Conservation (phyloP, 2,888 invertebrate genomes). For the Diarsia dahlii region DNA sequence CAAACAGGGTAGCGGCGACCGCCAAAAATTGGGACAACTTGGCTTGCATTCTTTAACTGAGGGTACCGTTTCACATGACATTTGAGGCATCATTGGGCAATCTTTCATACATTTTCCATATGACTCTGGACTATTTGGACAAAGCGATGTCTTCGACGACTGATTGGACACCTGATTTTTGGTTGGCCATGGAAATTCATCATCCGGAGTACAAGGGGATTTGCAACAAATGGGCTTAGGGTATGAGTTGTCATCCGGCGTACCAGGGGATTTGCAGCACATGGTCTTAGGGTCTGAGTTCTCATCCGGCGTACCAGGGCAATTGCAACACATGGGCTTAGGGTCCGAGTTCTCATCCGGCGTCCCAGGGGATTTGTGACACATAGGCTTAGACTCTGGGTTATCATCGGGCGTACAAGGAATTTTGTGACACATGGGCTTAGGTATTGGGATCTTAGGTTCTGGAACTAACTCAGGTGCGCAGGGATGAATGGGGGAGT, state of each 20-base stretch:
- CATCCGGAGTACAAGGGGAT: conserved; percentile 25
- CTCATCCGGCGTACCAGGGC: too few species aligned
- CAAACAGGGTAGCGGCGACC: conserved; percentile 34
- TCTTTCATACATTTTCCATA: conserved; percentile 25
- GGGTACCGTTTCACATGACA: conserved; percentile 58
- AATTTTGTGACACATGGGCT: too few species aligned
- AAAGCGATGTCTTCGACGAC: conserved; percentile 36
- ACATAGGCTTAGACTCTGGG: too few species aligned
- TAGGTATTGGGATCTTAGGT: neutral
- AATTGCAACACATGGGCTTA: too few species aligned
- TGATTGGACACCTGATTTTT: conserved; percentile 50
- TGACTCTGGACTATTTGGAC: neutral
- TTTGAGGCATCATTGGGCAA: conserved; percentile 47
- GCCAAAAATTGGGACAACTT: conserved; percentile 59
- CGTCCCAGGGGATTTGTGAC: too few species aligned
- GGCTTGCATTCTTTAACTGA: conserved; percentile 61
- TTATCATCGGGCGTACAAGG: too few species aligned
- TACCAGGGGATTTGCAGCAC: too few species aligned
- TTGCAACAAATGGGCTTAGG: too few species aligned
- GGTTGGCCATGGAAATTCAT: conserved; percentile 50
- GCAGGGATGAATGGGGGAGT: conserved; percentile 62
- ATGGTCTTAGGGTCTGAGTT: too few species aligned
- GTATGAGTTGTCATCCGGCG: too few species aligned
- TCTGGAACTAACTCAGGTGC: conserved; percentile 12
- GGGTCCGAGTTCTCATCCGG: too few species aligned